Base-by-base conservation (phyloP, 2,888 invertebrate genomes). In the Limulus polyphemus region DNA sequence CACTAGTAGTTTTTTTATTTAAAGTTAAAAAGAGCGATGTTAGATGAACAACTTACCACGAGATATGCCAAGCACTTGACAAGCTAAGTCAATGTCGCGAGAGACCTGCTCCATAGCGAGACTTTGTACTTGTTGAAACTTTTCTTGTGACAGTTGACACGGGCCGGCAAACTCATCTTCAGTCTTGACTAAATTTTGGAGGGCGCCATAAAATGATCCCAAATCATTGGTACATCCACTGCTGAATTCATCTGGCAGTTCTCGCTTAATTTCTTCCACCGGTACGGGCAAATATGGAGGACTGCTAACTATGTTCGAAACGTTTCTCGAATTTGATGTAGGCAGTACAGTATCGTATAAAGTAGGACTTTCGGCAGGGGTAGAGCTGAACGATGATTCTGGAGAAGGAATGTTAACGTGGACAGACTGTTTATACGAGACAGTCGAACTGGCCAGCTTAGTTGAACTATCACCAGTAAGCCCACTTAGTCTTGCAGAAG, bases 41-140 rank as follows among this genome's bases (percentile, higher is more conserved):
- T 50, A 55, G 7, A 12, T 14, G 55, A 56, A 47, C 1, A n/a
- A 61, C 63, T 62, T 61, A 69, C 69, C 69, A 58, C 63, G 59
- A 61, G 63, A 65, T 56, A 69, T 69, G 51, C 61, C 62, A 4
- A 69, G 58, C 9, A 61, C 56, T 10, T 59, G 60, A n/a, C 67
- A 68, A 14, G 67, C 65, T 13, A 61, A 56, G 17, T 62, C 63
- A 48, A 69, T 68, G 58, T 69, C 69, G 56, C 67, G 62, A 10
- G 66, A 63, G 32, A 61, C 66, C 32, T 66, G 66, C 51, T 66
- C 66, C n/a, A 66, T 55, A 11, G 66, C 66, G 52, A 66, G 32
- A 46, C 55, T 62, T 48, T 63, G 62, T 14, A 66, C 12, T 14
- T 66, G 60, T 51, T 66, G 64, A 55, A 66, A 62, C 49, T 60